These are phyloP conservation scores for Micrasema longulum DNA, from an alignment of 1,140 invertebrate species.

Conservation along the genomic window DNA sequence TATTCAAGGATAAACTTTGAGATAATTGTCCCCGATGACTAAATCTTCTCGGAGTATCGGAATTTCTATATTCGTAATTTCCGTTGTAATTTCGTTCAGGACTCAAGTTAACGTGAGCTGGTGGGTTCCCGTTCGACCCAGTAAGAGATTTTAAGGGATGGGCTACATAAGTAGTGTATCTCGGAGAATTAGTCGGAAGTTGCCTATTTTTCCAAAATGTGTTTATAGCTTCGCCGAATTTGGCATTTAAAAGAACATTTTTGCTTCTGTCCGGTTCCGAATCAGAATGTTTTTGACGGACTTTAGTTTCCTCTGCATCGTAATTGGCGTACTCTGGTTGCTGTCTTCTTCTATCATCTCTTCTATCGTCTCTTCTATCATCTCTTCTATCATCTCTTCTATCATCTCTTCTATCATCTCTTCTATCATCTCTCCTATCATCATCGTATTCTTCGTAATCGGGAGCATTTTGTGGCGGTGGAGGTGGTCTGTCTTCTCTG, in stretches of 20 bases:
- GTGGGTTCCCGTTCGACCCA: constrained; percentile 19
- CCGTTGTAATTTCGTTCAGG: constrained; percentile 15
- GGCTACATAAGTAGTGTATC: constrained; percentile 33
- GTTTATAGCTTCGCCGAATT: constrained; percentile 61
- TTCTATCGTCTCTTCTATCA: constrained; percentile 48
- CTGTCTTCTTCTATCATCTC: constrained; percentile 55
- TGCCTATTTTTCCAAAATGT: constrained; percentile 58
- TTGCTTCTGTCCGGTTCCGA: constrained; percentile 57
- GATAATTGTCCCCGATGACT: neutral
- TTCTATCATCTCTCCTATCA: constrained; percentile 53
- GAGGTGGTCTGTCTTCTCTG: constrained; percentile 46
- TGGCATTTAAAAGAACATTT: constrained; percentile 46
- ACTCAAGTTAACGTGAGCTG: constrained; percentile 30
- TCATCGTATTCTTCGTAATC: constrained; percentile 49
- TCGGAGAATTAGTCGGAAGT: constrained; percentile 23
- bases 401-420: constrained; percentile 56
- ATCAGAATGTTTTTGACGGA: constrained; percentile 58
- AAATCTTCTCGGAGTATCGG: too few relatives aligned
- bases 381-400: constrained; percentile 57
- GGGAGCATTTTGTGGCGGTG: neutral
- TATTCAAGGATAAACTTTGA: constrained; percentile 24
- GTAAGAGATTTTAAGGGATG: constrained; percentile 7
- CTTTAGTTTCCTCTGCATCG: constrained; percentile 59
- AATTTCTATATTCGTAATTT: too few relatives aligned
- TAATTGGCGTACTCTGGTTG: constrained; percentile 55